Base-by-base conservation (phyloP, 2,888 invertebrate genomes). In the Empis stercorea region DNA sequence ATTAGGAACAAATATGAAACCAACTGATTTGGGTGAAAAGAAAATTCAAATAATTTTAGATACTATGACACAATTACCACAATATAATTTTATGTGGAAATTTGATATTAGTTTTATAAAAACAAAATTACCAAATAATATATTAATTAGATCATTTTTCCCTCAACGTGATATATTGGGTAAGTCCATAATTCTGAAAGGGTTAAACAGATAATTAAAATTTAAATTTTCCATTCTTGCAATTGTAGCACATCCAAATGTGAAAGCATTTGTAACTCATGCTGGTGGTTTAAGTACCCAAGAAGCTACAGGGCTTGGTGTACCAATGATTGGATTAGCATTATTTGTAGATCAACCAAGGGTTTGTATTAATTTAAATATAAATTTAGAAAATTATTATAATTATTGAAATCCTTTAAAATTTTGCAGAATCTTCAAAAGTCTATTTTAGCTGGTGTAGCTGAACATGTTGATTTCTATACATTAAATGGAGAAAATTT, bases 141-240 rank as follows among this genome's bases (percentile, higher is more conserved):
- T 76, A 0, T 57, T 69, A 52, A 53, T 70, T 2, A 60, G 56
- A 44, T 63, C 66, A 27, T 76, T 75, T 74, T 51, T 73, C 30
- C 73, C 75, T 0, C 75, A 76, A 51, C 68, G 65, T 46, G 74
- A 74, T 53, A 59, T 76, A 52, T 15, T 43, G 7, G 23, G 23
- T 27, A 27, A 27, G 23, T 27, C 5, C 5, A n/a, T n/a, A n/a
- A n/a, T n/a, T n/a, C n/a, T n/a, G n/a, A n/a, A n/a, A n/a, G n/a
- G n/a, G n/a, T n/a, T n/a, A n/a, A n/a, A n/a, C n/a, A n/a, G n/a
- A n/a, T n/a, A n/a, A n/a, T n/a, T n/a, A n/a, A n/a, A n/a, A n/a
- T n/a, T n/a, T n/a, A n/a, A n/a, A n/a, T n/a, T 27, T 27, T 27
- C 4, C 5, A 27, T 27, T 27, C 9, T 27, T 27, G 23, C 5